Evolutionary conservation across 1,140 invertebrate genomes (phyloP).

Genomic region (Oedothorax gibbosus): DNA sequence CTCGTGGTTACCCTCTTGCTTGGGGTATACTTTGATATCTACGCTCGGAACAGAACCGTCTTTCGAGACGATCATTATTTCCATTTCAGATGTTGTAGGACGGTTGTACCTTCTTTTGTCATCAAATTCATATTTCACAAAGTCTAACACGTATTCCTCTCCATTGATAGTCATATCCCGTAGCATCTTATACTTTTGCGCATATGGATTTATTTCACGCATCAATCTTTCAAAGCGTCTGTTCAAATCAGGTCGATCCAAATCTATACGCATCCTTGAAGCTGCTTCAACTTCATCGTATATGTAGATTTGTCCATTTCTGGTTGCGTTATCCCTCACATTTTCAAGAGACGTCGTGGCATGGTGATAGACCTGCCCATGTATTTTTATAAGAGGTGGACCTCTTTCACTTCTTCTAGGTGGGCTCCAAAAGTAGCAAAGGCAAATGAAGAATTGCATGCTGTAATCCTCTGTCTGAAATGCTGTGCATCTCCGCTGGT

Average conservation of each 20-base stretch:
- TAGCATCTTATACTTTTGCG: neutral
- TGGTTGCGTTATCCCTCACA: neutral
- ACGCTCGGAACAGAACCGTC: no score
- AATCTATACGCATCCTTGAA: neutral
- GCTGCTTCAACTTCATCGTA: neutral
- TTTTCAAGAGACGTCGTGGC: neutral
- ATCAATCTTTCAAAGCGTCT: neutral
- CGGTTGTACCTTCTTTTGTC: no score
- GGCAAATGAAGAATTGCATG: no score
- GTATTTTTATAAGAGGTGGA: neutral
- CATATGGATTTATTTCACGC: neutral
- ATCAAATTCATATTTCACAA: no score
- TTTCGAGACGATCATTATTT: no score
- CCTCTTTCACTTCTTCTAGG: neutral
- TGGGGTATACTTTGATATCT: no score
- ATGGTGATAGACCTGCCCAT: neutral
- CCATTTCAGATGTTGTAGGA: no score
- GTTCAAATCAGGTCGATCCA: neutral
- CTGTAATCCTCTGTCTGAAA: no score
- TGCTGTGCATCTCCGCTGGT: neutral
- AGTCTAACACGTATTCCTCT: no score
- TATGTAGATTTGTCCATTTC: constrained; percentile 7
- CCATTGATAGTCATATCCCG: neutral
- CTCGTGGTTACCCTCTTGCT: no score
- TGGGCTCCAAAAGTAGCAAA: no score